phyloP scores from a whole-genome alignment of 2,113 vertebrate species.

The Elanoides forficatus region DNA sequence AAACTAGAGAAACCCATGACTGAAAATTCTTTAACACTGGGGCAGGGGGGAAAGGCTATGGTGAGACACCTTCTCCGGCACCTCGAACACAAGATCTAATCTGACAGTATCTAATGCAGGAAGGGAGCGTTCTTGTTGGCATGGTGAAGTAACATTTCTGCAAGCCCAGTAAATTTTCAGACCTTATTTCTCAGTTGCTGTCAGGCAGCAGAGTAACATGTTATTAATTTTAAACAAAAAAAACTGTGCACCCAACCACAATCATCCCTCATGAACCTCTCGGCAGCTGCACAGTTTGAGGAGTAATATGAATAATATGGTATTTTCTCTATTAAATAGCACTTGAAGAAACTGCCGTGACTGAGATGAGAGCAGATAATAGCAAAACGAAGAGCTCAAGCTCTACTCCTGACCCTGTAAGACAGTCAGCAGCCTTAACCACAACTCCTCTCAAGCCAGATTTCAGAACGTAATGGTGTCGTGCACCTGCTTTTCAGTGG shows the following conservation, averaged over 20 bases:
- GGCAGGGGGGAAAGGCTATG: neutral
- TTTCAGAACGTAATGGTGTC: accelerated
- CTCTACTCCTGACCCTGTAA: accelerated
- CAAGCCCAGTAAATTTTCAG: neutral
- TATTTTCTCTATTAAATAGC: neutral
- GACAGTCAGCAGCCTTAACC: neutral
- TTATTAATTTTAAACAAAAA: neutral
- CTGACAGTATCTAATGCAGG: neutral
- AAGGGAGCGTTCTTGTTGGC: neutral
- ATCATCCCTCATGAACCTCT: neutral
- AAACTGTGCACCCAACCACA: neutral
- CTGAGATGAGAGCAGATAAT: neutral
- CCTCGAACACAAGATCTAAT: neutral
- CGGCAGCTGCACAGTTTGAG: neutral
- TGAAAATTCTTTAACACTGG: too few relatives aligned
- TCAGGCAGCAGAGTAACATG: neutral
- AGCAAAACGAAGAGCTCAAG: neutral
- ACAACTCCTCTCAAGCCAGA: accelerated
- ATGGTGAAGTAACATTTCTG: neutral
- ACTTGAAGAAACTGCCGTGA: neutral
- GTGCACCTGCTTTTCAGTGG: accelerated
- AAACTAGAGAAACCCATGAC: too few relatives aligned
- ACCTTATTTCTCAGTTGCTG: neutral
- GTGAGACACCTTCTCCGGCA: neutral
- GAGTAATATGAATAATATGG: too few relatives aligned